Evolutionary conservation across 1,140 invertebrate genomes (phyloP), one percentile per base, ranked within the genome.

Genomic region (Drosophila mayri): DNA sequence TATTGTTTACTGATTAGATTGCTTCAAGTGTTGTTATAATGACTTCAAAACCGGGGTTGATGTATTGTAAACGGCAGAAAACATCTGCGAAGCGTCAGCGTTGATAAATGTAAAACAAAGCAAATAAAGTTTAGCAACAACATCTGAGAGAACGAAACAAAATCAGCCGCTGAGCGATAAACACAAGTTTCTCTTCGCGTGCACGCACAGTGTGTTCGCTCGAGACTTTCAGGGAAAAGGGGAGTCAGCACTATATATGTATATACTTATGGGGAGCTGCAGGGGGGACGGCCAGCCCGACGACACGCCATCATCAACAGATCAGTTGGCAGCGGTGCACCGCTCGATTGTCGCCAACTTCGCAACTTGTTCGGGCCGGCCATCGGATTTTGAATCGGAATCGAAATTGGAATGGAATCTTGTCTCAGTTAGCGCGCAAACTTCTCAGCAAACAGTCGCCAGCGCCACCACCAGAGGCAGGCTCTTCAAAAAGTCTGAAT

Each of bases 401-500:
- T 67, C 59, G 59, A 28, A 47, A 38, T 46, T 44, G 64, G 18
- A 35, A 35, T 68, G 61, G 75, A 87, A 90, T 80, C 84, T 88
- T 84, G 80, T 81, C 84, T 87, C 84, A 87, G 84, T 87, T 65
- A 79, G 67, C 65, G 72, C 58, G 61, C 85, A 87, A 83, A 80
- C 84, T 87, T 88, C 84, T 84, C 76, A 84, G 84, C 68, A 88
- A 84, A 88, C 84, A 87, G 84, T 87, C 84, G 71, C 12, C 25
- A 40, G 25, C 41, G 43, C 63, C 37, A 50, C 28, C 79, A 58
- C 16, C 30, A 44, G 30, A 20, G 57, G 64, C 25, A 25, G 30
- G 65, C 57, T 70, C 57, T 32, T 49, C 11, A 22, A 50, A 75
- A 64, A 11, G 25, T 18, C n/a, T 18, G 35, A 74, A 40, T 41